Base-by-base conservation (phyloP, 2,797 vertebrate species). In the Tokudaia muenninki region DNA sequence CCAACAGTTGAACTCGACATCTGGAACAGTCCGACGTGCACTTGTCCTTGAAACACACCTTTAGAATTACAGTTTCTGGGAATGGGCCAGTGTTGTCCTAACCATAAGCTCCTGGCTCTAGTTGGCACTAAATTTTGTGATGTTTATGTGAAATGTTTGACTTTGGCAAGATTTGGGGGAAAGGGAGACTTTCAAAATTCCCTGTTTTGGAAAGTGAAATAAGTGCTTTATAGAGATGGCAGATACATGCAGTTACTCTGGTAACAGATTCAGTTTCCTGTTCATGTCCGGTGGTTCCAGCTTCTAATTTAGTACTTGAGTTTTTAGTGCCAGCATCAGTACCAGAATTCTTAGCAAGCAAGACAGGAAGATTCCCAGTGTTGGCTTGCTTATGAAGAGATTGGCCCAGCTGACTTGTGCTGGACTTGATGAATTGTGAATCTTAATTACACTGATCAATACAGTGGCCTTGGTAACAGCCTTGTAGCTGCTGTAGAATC, bases 381-480 rank as follows among this genome's bases (percentile, higher is more conserved):
- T 97, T 97, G n/a, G 70, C 75, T 95, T 96, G 61, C 94, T 84
- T 84, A 10, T 1, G 37, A 97, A 94, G 94, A 65, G 65, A 77
- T 65, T 70, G 70, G 84, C 94, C 93, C 24, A 31, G 22, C 72
- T 97, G 98, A 97, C 97, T 96, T 93, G 5, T 92, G n/a, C 86
- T 92, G 96, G 95, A 97, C 95, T 97, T 97, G 97, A 93, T 96
- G 98, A 97, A 91, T 97, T 97, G 97, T 98, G 98, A 97, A 98
- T 98, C 97, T 97, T 98, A 98, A 98, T 98, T 98, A 97, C 94
- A 24, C 65, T 98, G 97, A 98, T 99, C 98, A 99, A 98, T 99
- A 98, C 97, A 74, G 98, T 98, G 98, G 95, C 98, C 98, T 98
- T 98, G 98, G 98, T 98, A 98, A 98, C 98, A 89, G 97, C 96